Conservation (phyloP, 37 sponge, comb jelly and placozoan genomes). For the Amphimedon queenslandica region DNA sequence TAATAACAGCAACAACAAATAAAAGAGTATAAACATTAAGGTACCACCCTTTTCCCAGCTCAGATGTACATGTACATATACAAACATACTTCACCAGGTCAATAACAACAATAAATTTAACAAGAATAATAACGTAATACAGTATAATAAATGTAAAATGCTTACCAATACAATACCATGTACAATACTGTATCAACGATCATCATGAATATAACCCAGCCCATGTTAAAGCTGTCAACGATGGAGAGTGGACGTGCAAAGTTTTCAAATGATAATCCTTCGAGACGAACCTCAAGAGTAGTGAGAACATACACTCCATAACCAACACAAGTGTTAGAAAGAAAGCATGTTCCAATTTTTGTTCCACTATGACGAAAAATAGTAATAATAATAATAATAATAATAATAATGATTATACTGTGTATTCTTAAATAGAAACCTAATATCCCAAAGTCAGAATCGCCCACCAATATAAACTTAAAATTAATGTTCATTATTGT, state of each 20-base stretch:
- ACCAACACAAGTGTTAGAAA: constrained; percentile 84
- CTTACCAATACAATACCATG: constrained; percentile 83
- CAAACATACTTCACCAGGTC: too few species aligned
- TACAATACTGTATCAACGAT: constrained; percentile 73
- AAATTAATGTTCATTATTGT: too few species aligned
- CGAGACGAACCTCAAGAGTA: constrained; percentile 50
- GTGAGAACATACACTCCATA: constrained; percentile 61
- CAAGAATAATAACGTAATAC: too few species aligned
- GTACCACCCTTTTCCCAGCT: too few species aligned
- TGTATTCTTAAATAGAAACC: too few species aligned
- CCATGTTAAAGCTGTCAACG: constrained; percentile 72
- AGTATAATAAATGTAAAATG: too few species aligned
- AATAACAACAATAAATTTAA: too few species aligned
- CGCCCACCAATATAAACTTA: too few species aligned
- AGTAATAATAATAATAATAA: too few species aligned
- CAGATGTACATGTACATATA: too few species aligned
- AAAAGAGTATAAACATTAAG: neutral
- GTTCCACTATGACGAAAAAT: constrained; percentile 28
- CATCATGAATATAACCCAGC: constrained; percentile 72
- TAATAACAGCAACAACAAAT: neutral
- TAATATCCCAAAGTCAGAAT: too few species aligned
- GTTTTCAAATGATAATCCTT: constrained; percentile 70
- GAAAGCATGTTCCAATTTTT: constrained; percentile 56
- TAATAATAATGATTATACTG: too few species aligned
- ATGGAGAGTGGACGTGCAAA: constrained; percentile 39